Base-by-base conservation (phyloP, 2,113 vertebrate species). In the Noturus placidus region DNA sequence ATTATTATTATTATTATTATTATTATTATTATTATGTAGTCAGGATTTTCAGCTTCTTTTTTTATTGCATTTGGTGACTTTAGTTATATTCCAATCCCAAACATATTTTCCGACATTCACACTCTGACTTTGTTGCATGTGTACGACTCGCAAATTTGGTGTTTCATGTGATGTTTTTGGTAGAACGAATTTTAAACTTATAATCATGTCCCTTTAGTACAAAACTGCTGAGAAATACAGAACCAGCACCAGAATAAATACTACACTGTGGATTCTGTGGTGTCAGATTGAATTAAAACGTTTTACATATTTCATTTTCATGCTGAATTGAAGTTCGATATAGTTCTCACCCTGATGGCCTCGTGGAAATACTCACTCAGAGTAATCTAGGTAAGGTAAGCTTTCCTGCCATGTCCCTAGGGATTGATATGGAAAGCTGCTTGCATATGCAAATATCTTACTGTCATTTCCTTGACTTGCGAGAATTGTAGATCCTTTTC, bases 71-170 rank as follows among this genome's bases (percentile, higher is more conserved):
- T 19, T 38, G 35, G 38, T 74, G 8, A 74, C 46, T 46, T 74
- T 25, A 35, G 30, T 70, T 14, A 33, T 19, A 4, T 2, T 38
- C 38, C n/a, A 69, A 69, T 69, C 8, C 7, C 30, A 69, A 42
- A 74, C 35, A 9, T 88, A 91, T 94, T 93, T 84, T 70, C 46
- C 35, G 19, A n/a, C 67, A 52, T 50, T 4, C 61, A 25, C 19
- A 35, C 63, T 63, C 46, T 35, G 42, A 50, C 35, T 30, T 86
- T 63, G 38, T 78, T 85, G 46, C 65, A 59, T 85, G 20, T 69
- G 6, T 8, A 65, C 33, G 30, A 42, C 42, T 63, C 35, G 57
- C 84, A 86, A 86, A 86, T 78, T 25, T 65, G 38, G 25, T 65
- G 46, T 50, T 50, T 78, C n/a, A 6, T 33, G 17, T 61, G 15